These are phyloP conservation scores for Drepana arcuata DNA, from an alignment of 1,140 invertebrate species.

Conservation along the genomic window DNA sequence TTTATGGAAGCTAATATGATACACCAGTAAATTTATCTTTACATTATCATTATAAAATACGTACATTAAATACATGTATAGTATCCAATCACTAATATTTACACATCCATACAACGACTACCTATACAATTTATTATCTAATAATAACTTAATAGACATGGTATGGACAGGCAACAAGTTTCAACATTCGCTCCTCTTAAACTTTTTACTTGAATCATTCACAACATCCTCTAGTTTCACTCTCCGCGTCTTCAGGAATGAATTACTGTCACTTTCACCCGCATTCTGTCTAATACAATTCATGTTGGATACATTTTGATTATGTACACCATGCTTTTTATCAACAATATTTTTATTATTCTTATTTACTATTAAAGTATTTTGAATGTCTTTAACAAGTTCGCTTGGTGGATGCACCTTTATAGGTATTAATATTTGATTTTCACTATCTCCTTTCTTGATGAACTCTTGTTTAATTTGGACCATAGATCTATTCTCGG, in stretches of 20 bases:
- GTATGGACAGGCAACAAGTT: slow-evolving; percentile 41
- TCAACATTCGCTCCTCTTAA: slow-evolving; percentile 66
- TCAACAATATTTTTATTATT: slow-evolving; percentile 56
- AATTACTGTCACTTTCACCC: slow-evolving; percentile 51
- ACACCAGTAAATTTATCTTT: slow-evolving; percentile 50
- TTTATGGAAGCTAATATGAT: slow-evolving; percentile 51
- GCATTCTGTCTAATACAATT: slow-evolving; percentile 58
- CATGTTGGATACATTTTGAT: slow-evolving; percentile 60
- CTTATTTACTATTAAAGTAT: slow-evolving; percentile 61
- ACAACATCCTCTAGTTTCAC: slow-evolving; percentile 53
- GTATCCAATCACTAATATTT: slow-evolving; percentile 57
- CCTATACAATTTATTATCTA: slow-evolving; percentile 62
- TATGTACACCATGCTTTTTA: slow-evolving; percentile 67
- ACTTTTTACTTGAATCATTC: slow-evolving; percentile 56
- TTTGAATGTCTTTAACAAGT: slow-evolving; percentile 63
- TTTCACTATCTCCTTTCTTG: slow-evolving; percentile 57
- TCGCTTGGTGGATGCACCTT: slow-evolving; percentile 48
- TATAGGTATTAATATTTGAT: slow-evolving; percentile 54
- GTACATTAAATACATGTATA: slow-evolving; percentile 63
- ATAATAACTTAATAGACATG: slow-evolving; percentile 62
- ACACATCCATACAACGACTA: slow-evolving; percentile 47
- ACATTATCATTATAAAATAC: slow-evolving; percentile 62
- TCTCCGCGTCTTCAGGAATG: slow-evolving; percentile 55
- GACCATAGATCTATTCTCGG: slow-evolving; percentile 57
- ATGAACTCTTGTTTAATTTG: slow-evolving; percentile 51